Evolutionary conservation across 2,113 vertebrate genomes (phyloP), one percentile per base, ranked within the genome.

Genomic region (Andinoacara biseriatus): DNA sequence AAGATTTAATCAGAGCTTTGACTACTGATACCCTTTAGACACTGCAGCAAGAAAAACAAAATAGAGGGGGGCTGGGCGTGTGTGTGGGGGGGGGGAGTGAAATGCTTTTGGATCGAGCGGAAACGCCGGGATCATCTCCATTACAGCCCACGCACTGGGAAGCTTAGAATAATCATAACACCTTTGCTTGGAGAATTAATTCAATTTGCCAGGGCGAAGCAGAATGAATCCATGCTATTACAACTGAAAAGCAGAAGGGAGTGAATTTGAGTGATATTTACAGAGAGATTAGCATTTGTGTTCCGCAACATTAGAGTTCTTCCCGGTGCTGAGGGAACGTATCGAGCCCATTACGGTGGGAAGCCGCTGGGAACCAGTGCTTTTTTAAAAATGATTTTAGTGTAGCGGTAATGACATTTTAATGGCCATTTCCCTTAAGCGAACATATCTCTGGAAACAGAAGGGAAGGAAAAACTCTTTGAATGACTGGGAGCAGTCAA

Each of bases 241-340:
- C 60, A 78, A 80, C 69, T 13, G 83, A 83, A 89, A 79, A 83
- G 86, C 87, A 80, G 74, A 89, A 33, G 84, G 86, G 80, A 77
- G 80, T 74, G 87, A 90, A 86, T 93, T 91, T 93, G 86, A 88
- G 83, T 85, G 91, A 93, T 93, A 93, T 95, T 94, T 93, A 93
- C 91, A 85, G 85, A 87, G 85, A 89, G 91, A 94, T 95, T 93
- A 95, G 93, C 90, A 90, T 94, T 94, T 94, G 90, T 87, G 94
- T 95, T 95, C 92, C 65, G 86, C 94, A 91, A 94, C 94, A 93
- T 93, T 91, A 93, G 85, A 80, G 85, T 84, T 85, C 87, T 86
- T 91, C 87, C 86, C 54, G 38, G 82, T 60, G 85, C 84, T 56
- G 81, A 62, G 87, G 92, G 92, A 89, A 93, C 75, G 85, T 88